Conservation (phyloP, 2,113 vertebrate genomes). For the Protobothrops mucrosquamatus region DNA sequence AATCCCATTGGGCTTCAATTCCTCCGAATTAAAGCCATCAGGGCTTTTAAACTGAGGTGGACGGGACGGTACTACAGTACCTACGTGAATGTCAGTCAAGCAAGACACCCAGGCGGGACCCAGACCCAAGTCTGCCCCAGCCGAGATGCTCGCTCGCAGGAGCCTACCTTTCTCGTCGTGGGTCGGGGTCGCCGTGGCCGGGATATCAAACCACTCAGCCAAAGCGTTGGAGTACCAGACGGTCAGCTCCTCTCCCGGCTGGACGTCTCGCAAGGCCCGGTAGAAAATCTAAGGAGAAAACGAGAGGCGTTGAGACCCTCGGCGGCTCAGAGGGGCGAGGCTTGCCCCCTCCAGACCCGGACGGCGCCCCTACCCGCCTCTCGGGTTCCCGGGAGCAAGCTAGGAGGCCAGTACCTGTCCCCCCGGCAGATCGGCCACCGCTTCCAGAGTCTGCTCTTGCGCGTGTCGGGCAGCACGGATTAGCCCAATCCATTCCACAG, state of each 20-base stretch:
- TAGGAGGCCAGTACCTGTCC: no score
- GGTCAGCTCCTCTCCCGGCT: conserved; percentile 90
- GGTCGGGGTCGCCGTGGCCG: conserved; percentile 91
- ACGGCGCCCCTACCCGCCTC: neutral
- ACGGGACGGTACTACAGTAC: neutral
- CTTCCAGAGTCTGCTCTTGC: no score
- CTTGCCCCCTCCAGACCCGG: neutral
- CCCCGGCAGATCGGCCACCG: no score
- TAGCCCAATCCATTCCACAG: conserved; percentile 93
- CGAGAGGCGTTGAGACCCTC: neutral
- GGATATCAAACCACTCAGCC: conserved; percentile 95
- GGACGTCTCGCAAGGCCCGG: conserved; percentile 86
- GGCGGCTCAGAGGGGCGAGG: neutral
- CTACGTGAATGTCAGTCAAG: no score
- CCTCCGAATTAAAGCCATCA: neutral
- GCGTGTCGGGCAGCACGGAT: conserved; percentile 91
- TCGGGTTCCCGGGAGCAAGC: no score
- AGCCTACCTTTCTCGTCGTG: conserved; percentile 95
- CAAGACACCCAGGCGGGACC: neutral
- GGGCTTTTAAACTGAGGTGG: neutral
- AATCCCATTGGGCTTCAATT: neutral
- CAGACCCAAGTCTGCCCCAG: neutral
- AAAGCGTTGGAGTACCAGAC: conserved; percentile 94
- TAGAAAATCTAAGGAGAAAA: conserved; percentile 88
- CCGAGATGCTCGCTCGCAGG: neutral